Evolutionary conservation across 1,140 invertebrate genomes (phyloP), one percentile per base, ranked within the genome.

Genomic region (Cydia amplana): DNA sequence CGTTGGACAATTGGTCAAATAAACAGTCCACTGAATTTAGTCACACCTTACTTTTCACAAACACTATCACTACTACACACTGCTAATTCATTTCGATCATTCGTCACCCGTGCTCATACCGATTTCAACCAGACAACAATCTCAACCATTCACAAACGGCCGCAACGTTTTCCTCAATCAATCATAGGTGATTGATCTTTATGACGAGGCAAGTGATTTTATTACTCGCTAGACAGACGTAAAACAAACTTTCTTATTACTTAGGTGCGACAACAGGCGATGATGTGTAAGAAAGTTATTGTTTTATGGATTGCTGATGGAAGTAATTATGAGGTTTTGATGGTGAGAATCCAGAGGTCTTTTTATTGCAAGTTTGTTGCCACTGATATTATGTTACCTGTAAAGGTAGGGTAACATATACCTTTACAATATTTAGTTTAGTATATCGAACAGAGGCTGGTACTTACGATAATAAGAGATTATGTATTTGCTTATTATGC

Each of bases 211-310:
- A 60, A 60, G 55, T 60, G 55, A 60, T 60, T 60, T 23, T 60
- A 60, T 60, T 60, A 23, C 55, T 7, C 16, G 51, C 51, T 20
- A 7, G 14, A n/a, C 20, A 60, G 55, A 55, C 51, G 20, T 16
- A 73, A 23, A 49, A 75, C n/a, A 43, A 63, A 72, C 23, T 72
- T 65, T 20, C 20, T 14, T 60, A 64, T 60, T 60, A 12, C 55
- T 60, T 23, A 9, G 16, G n/a, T 18, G 55, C 20, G 18, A 23
- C 20, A 60, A 60, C 20, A 60, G 55, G 55, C 55, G 23, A 60
- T 60, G 18, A 60, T 60, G 18, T 60, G 55, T 23, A 60, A 60
- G 20, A 60, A 60, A 60, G 55, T 60, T 60, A 60, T 60, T 60
- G 55, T 60, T 60, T n/a, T 60, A 23, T 60, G 55, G 55, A 60